Evolutionary conservation across 1,140 invertebrate species (phyloP).

Genomic region (Pseudoatta argentina): DNA sequence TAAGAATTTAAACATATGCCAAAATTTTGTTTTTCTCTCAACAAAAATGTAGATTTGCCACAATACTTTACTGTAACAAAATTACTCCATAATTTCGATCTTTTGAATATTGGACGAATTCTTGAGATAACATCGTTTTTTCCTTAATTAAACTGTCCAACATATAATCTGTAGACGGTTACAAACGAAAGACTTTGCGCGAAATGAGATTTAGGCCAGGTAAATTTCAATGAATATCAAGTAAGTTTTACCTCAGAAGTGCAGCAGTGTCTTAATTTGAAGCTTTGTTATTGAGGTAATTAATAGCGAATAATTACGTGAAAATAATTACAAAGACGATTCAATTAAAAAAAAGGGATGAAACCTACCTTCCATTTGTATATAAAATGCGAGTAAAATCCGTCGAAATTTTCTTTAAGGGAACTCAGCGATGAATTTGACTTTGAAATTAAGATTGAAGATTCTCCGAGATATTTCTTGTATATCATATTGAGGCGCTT

Average conservation of each 20-base stretch:
- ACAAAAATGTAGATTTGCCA: not conserved
- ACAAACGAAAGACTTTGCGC: not conserved
- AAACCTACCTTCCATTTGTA: not conserved
- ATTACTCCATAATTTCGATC: not conserved
- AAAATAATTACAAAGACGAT: not conserved
- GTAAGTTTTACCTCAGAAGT: not conserved
- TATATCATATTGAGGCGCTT: constrained; percentile 8
- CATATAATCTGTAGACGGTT: not conserved
- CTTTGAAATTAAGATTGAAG: constrained; percentile 22
- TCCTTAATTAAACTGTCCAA: constrained; percentile 9
- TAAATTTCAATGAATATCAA: constrained; percentile 16
- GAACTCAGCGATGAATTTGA: not conserved
- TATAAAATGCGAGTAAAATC: not conserved
- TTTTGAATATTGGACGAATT: not conserved
- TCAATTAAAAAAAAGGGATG: not conserved
- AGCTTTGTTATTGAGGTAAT: not conserved
- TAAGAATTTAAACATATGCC: not conserved
- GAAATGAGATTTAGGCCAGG: not conserved
- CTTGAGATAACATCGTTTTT: not conserved
- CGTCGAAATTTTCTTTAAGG: not conserved
- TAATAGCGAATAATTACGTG: not conserved
- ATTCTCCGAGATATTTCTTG: not conserved
- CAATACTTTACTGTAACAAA: not conserved
- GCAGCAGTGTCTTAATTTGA: not conserved
- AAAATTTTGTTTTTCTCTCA: not conserved